Percentiles rank a stretch among this genome's conserved stretches.
Evolutionary conservation across 2,113 vertebrate genomes (phyloP).

Genomic region (Machaerirhynchus nigripectus): DNA sequence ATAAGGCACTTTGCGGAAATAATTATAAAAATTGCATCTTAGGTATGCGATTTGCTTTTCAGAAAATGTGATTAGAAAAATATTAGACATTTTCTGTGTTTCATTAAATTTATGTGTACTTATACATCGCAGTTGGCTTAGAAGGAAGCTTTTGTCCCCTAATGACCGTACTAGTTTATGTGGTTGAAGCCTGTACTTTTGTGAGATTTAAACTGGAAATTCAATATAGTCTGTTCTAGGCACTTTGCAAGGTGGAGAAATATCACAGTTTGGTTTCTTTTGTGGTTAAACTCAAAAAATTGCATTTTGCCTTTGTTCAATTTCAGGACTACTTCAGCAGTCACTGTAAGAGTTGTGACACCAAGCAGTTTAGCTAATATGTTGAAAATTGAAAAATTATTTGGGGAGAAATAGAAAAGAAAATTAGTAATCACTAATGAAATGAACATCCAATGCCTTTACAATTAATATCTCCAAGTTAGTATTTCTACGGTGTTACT

Average conservation of each 20-base stretch:
- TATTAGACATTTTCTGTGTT: background rate
- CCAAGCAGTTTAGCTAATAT: background rate
- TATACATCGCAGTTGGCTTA: fast-evolving
- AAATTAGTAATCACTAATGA: background rate
- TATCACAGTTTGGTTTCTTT: fast-evolving
- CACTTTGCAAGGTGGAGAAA: background rate
- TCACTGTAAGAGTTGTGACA: background rate
- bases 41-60: background rate
- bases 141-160: background rate
- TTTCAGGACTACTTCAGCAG: background rate
- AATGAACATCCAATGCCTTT: background rate
- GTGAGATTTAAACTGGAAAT: background rate
- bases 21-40: background rate
- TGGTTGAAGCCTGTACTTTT: background rate
- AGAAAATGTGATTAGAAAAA: background rate
- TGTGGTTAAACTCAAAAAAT: background rate
- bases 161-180: background rate
- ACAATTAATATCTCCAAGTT: background rate
- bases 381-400: background rate
- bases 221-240: background rate
- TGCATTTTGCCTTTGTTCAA: background rate
- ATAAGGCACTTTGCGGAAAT: background rate
- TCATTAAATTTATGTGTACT: background rate
- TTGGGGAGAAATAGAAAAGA: background rate
- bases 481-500: background rate